These are phyloP conservation scores for Cremastobaeus sp. DNA, from an alignment of 2,888 invertebrate species.

Conservation along the genomic window DNA sequence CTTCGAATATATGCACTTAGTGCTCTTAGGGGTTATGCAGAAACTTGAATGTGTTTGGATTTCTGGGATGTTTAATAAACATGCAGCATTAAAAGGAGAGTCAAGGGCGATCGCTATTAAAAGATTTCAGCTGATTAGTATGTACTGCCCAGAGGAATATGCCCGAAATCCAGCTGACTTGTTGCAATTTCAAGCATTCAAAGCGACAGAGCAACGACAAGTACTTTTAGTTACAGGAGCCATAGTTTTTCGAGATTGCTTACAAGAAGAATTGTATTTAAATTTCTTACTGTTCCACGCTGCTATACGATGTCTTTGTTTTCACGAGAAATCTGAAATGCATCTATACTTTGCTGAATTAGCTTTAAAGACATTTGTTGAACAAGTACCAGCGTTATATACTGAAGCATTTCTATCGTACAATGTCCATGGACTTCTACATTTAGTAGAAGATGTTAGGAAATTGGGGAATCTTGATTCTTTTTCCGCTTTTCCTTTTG, in stretches of 20 bases:
- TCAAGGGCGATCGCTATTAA: not conserved
- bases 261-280: slow-evolving; percentile 1
- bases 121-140: slow-evolving; percentile 4
- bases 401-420: slow-evolving; percentile 9
- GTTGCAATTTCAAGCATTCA: slow-evolving; percentile 21
- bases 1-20: too few species aligned
- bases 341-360: slow-evolving; percentile 8
- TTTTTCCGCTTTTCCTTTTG: slow-evolving; percentile 42
- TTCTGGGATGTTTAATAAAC: too few species aligned
- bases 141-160: slow-evolving; percentile 30
- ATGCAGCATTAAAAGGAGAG: too few species aligned
- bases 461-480: slow-evolving; percentile 16
- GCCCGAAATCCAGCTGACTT: slow-evolving; percentile 29
- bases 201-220: slow-evolving; percentile 41
- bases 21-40: too few species aligned
- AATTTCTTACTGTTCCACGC: slow-evolving; percentile 4
- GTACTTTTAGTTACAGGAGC: slow-evolving; percentile 25
- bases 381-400: not conserved
- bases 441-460: slow-evolving; percentile 11
- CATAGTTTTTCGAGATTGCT: slow-evolving; percentile 11
- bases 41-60: too few species aligned
- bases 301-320: slow-evolving; percentile 3
- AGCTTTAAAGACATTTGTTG: slow-evolving; percentile 11
- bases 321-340: slow-evolving; percentile 2
- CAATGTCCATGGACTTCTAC: slow-evolving; percentile 10